phyloP scores from a whole-genome alignment of 2,113 vertebrate species.

The Thermophis baileyi region DNA sequence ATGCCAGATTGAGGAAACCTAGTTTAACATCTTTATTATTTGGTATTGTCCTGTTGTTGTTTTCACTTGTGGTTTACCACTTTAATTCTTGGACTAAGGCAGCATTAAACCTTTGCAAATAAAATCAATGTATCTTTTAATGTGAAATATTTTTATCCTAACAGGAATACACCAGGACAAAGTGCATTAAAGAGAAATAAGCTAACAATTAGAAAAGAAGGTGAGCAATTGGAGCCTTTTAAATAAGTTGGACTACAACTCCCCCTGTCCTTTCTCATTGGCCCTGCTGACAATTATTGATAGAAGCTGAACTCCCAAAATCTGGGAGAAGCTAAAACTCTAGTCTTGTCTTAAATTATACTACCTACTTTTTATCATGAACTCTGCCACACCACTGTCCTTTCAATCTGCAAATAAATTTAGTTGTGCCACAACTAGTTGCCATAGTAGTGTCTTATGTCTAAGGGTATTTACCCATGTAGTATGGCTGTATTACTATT shows the following conservation, averaged over 20 bases:
- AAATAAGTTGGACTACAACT: not conserved
- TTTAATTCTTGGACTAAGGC: not conserved
- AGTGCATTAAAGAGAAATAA: not conserved
- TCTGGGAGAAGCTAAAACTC: not conserved
- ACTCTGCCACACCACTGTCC: not conserved
- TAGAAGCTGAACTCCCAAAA: not conserved
- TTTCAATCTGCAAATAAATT: not conserved
- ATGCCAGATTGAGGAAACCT: not conserved
- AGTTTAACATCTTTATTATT: not conserved
- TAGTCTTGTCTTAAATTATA: not conserved
- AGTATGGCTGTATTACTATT: not conserved
- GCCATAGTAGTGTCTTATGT: not conserved
- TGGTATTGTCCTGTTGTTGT: not conserved
- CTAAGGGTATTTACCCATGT: not conserved
- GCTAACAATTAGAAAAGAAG: not conserved
- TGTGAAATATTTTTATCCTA: not conserved
- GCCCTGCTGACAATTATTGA: not conserved
- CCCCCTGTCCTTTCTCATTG: not conserved
- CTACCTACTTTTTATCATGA: not conserved
- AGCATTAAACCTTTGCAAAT: not conserved
- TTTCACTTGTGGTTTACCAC: not conserved
- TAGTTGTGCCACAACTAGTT: not conserved
- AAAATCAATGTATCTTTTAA: not conserved
- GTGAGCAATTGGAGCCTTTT: not conserved
- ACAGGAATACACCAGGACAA: not conserved